Percentiles rank a stretch among this genome's conserved stretches.
phyloP scores from a whole-genome alignment of 1,140 invertebrate species.

The Drosophila triauraria region DNA sequence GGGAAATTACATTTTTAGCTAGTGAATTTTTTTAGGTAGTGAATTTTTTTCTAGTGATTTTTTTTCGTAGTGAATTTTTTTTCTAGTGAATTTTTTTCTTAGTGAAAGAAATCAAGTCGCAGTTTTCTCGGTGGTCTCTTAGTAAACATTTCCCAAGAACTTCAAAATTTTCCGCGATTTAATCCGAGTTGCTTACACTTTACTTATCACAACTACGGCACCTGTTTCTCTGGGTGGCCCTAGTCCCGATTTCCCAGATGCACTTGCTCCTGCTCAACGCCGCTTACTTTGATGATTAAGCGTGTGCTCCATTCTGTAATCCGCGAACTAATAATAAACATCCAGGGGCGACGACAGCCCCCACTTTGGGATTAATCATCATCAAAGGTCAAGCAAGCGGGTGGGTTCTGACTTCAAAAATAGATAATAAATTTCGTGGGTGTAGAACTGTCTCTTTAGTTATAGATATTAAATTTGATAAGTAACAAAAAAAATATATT shows the following conservation, averaged over 20 bases:
- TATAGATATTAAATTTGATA: no score
- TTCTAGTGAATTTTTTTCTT: no score
- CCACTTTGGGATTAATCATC: conserved; percentile 1
- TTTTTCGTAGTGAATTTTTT: no score
- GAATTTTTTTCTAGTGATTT: no score
- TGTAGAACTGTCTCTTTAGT: no score
- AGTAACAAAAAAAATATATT: no score
- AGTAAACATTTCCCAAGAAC: no score
- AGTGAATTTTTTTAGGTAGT: no score
- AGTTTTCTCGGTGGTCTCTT: no score
- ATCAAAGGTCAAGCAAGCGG: background rate
- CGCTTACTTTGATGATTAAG: background rate
- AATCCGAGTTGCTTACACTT: background rate
- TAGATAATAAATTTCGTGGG: no score
- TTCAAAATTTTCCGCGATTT: background rate
- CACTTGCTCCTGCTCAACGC: background rate
- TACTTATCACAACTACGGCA: background rate
- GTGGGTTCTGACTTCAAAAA: background rate
- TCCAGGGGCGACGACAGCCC: background rate
- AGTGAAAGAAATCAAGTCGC: no score
- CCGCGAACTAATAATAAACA: conserved; percentile 7
- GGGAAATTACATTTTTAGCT: no score
- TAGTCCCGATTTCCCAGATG: background rate
- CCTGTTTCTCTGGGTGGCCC: background rate
- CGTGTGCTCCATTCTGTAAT: background rate